Conservation (phyloP, 2,113 vertebrate genomes). For the Chinchilla lanigera region DNA sequence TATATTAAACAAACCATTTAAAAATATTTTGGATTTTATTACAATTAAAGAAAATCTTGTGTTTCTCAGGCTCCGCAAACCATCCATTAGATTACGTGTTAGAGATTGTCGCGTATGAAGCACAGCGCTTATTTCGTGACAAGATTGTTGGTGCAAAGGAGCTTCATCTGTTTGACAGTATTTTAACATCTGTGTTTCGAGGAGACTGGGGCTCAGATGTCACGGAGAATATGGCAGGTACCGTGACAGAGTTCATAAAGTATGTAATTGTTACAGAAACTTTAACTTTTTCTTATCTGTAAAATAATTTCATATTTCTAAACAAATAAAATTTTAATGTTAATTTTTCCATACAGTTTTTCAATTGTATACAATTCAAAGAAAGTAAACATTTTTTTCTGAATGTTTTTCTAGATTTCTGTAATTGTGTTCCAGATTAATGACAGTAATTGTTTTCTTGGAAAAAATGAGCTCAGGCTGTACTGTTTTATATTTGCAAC, state of each 20-base stretch:
- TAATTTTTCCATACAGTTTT: background rate
- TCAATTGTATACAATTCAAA: no score
- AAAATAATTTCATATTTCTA: background rate
- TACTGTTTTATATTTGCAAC: background rate
- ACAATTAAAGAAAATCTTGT: slow-evolving; percentile 43
- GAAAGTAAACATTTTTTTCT: slow-evolving; percentile 49
- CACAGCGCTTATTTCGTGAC: slow-evolving; percentile 94
- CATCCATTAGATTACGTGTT: slow-evolving; percentile 92
- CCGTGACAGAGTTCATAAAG: background rate
- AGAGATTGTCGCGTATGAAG: slow-evolving; percentile 96
- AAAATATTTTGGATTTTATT: slow-evolving; percentile 40
- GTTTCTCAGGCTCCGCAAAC: slow-evolving; percentile 87
- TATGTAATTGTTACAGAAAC: background rate
- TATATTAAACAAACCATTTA: slow-evolving; percentile 63
- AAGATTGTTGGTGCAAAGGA: slow-evolving; percentile 93
- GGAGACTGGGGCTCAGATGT: slow-evolving; percentile 95
- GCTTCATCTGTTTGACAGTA: slow-evolving; percentile 92
- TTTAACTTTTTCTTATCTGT: background rate
- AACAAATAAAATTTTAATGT: slow-evolving; percentile 30
- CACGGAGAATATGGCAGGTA: slow-evolving; percentile 94
- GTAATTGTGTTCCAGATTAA: background rate
- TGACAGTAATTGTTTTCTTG: slow-evolving; percentile 19
- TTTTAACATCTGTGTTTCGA: slow-evolving; percentile 93
- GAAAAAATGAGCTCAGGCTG: background rate
- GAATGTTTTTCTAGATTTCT: slow-evolving; percentile 52